Conservation (phyloP, 2,113 vertebrate species). For the Silurus meridionalis region DNA sequence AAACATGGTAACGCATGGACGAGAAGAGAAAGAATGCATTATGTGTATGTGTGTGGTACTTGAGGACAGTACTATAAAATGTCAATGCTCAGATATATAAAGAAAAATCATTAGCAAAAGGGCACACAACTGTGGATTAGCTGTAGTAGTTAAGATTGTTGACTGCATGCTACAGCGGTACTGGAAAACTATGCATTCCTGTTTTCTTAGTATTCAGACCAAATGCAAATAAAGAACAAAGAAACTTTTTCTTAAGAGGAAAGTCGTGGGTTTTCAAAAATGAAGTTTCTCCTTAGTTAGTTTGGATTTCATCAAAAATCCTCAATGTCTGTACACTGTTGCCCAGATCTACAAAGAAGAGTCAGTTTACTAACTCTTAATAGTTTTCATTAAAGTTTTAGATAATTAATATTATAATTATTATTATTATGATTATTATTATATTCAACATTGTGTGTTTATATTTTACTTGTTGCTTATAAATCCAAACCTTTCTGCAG, state of each 20-base stretch:
- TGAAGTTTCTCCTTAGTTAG: too few relatives aligned
- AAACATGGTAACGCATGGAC: neutral
- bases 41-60: neutral
- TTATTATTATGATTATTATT: neutral
- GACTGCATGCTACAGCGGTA: neutral
- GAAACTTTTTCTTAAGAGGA: neutral
- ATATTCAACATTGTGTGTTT: neutral
- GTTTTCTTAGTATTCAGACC: neutral
- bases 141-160: neutral
- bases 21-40: neutral
- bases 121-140: neutral
- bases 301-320: neutral
- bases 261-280: too few relatives aligned
- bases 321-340: neutral
- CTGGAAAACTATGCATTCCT: neutral
- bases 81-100: neutral
- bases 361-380: neutral
- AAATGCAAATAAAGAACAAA: neutral
- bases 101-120: neutral
- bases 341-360: neutral
- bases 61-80: slow-evolving; percentile 6
- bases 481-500: neutral
- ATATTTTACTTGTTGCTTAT: neutral
- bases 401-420: neutral
- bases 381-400: neutral